A percentile compares a stretch with the other conserved stretches of the same genome.
Conservation (phyloP, 2,113 vertebrate genomes). For the Maylandia zebra region DNA sequence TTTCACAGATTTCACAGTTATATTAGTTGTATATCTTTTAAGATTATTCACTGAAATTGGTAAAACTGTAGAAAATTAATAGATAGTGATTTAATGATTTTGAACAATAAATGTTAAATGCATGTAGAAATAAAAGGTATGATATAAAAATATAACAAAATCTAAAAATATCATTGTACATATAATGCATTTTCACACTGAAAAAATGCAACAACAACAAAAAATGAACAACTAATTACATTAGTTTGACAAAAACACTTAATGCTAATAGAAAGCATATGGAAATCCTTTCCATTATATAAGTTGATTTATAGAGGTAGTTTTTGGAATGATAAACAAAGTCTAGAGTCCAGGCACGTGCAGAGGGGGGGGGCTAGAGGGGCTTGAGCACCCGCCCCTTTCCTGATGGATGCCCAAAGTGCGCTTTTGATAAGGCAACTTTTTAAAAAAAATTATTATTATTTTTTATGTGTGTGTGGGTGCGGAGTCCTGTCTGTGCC, state of each 20-base stretch:
- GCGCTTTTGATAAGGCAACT: no score
- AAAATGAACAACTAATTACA: background rate
- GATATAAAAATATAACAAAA: background rate
- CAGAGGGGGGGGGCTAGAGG: no score
- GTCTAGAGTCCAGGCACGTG: background rate
- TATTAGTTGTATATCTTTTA: background rate
- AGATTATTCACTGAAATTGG: background rate
- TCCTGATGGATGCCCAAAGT: no score
- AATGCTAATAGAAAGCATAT: background rate
- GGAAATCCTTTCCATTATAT: background rate
- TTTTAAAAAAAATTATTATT: no score
- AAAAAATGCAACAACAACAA: background rate
- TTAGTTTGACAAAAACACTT: background rate
- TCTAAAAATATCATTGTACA: background rate
- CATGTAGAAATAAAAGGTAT: fast-evolving
- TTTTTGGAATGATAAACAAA: fast-evolving
- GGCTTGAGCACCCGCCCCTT: no score
- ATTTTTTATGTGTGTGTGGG: no score
- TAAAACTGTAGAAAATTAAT: background rate
- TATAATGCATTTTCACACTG: background rate
- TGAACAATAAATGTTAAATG: background rate
- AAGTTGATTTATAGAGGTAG: background rate
- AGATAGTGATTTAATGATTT: background rate
- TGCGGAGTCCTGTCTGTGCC: no score
- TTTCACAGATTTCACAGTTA: background rate